These are phyloP conservation scores for Nezara viridula DNA, from an alignment of 2,888 invertebrate species.

Conservation along the genomic window DNA sequence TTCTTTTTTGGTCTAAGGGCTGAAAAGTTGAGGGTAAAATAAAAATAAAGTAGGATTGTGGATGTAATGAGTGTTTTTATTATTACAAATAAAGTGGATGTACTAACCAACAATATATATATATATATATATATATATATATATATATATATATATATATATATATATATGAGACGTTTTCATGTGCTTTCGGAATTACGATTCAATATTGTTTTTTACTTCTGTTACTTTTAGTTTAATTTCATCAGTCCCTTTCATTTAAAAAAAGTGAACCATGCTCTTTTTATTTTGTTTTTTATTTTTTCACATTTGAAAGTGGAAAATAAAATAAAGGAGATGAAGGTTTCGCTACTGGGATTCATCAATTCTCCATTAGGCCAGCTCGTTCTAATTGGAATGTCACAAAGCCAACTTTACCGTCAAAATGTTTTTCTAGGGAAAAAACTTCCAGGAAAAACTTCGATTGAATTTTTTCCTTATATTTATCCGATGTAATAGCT, in stretches of 20 bases:
- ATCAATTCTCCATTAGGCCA: background rate
- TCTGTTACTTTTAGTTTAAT: background rate
- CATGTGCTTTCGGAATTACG: no score
- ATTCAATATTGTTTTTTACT: background rate
- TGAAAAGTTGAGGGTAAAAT: no score
- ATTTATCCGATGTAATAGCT: background rate
- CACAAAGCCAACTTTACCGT: background rate
- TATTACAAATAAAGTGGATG: no score
- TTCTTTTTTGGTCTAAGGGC: no score
- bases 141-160: no score
- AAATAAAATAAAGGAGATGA: background rate
- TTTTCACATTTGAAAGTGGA: background rate
- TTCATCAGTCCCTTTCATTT: background rate
- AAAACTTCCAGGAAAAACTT: background rate
- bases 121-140: no score
- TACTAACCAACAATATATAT: no score
- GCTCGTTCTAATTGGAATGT: background rate
- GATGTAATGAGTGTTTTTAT: no score
- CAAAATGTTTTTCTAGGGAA: background rate
- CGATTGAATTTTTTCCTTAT: background rate
- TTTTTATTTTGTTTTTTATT: background rate
- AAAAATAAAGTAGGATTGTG: no score
- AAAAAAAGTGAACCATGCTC: background rate
- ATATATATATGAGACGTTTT: no score
- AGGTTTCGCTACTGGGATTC: background rate